A percentile compares a stretch with the other conserved stretches of the same genome.
Conservation (phyloP, 1,140 invertebrate genomes). For the Drosophila teissieri region DNA sequence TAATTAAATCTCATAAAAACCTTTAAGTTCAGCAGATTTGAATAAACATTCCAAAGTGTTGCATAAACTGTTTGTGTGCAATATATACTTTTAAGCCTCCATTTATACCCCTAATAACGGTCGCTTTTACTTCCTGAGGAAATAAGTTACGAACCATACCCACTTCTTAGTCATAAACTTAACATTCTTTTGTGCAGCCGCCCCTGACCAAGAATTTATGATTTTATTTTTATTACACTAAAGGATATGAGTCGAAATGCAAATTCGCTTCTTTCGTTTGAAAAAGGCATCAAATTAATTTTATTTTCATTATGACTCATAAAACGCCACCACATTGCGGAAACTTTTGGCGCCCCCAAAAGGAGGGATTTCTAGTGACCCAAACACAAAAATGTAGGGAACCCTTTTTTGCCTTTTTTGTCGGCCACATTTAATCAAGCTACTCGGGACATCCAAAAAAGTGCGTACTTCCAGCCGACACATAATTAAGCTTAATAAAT, state of each 20-base stretch:
- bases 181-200: constrained; percentile 25
- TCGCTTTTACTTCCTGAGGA: constrained; percentile 19
- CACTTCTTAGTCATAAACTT: constrained; percentile 39
- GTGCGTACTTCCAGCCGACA: constrained; percentile 76
- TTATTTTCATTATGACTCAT: constrained; percentile 78
- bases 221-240: constrained; percentile 69
- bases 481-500: constrained; percentile 83
- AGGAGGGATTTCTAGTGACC: constrained; percentile 25
- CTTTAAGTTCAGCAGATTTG: constrained; percentile 6
- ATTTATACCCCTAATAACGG: constrained; percentile 30
- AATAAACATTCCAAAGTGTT: constrained; percentile 8
- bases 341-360: constrained; percentile 53
- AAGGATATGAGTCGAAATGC: constrained; percentile 55
- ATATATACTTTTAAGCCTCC: constrained; percentile 19
- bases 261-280: constrained; percentile 53
- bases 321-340: constrained; percentile 62
- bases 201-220: constrained; percentile 42
- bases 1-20: not conserved
- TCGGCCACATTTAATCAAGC: constrained; percentile 56
- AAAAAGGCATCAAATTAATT: constrained; percentile 75
- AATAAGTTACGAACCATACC: constrained; percentile 3
- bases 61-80: constrained; percentile 12
- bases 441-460: constrained; percentile 45
- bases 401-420: constrained; percentile 48
- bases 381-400: constrained; percentile 41